phyloP scores from a whole-genome alignment of 2,113 vertebrate species.

The Bujurquina vittata region DNA sequence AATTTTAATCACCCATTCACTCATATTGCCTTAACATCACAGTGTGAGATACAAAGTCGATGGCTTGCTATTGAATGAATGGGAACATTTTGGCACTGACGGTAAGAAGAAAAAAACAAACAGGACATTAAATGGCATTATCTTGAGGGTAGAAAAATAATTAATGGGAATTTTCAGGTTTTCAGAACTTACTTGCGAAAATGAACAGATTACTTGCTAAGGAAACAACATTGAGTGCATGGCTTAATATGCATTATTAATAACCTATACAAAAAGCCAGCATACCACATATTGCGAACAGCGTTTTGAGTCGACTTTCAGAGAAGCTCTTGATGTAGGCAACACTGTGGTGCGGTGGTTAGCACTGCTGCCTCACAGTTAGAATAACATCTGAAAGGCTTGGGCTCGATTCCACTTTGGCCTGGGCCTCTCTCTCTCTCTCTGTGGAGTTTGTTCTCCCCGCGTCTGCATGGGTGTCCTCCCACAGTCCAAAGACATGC shows the following conservation, averaged over 20 bases:
- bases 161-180: background rate
- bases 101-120: background rate
- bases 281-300: background rate
- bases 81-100: background rate
- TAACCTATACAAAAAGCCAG: background rate
- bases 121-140: too few species aligned
- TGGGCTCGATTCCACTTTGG: too few species aligned
- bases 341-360: too few species aligned
- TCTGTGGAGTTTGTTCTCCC: too few species aligned
- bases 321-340: background rate
- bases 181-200: background rate
- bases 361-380: too few species aligned
- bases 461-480: too few species aligned
- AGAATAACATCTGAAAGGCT: too few species aligned
- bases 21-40: background rate
- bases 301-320: background rate
- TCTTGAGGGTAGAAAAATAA: too few species aligned
- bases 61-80: background rate
- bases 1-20: background rate
- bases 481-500: too few species aligned
- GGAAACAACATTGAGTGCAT: background rate
- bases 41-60: background rate
- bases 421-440: too few species aligned
- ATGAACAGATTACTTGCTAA: background rate
- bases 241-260: background rate